Conservation (phyloP, 2,888 invertebrate genomes). For the Caenorhabditis imperialis region DNA sequence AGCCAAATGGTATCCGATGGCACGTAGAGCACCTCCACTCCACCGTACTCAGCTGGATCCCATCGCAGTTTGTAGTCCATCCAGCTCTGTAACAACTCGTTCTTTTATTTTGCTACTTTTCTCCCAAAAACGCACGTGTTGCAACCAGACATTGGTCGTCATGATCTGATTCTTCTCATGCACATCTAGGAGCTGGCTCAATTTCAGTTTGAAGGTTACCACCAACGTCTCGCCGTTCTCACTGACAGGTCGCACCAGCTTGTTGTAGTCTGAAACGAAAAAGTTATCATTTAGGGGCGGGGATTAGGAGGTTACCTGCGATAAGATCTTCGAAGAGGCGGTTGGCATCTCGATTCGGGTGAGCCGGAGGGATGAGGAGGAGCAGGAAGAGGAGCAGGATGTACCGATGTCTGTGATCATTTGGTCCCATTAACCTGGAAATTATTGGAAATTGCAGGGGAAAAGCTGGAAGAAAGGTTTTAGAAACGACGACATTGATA, state of each 20-base stretch:
- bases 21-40: constrained; percentile 78
- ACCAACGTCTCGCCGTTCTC: constrained; percentile 81
- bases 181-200: constrained; percentile 85
- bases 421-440: constrained; percentile 56
- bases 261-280: constrained; percentile 73
- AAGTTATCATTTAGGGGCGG: background rate
- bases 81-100: constrained; percentile 73
- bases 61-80: constrained; percentile 77
- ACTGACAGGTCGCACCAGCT: constrained; percentile 77
- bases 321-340: constrained; percentile 75
- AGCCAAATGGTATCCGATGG: constrained; percentile 78
- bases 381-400: constrained; percentile 42
- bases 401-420: constrained; percentile 43
- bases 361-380: constrained; percentile 28
- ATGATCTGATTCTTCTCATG: constrained; percentile 80
- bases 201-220: constrained; percentile 82
- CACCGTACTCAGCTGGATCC: constrained; percentile 78
- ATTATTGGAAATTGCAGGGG: constrained; percentile 10
- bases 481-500: background rate
- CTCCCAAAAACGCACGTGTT: constrained; percentile 70
- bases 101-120: background rate
- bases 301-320: constrained; percentile 35
- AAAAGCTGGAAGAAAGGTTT: constrained; percentile 11
- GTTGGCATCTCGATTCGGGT: constrained; percentile 70
- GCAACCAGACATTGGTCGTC: constrained; percentile 78